Percentiles rank a stretch among this genome's conserved stretches.
phyloP scores from a whole-genome alignment of 2,888 invertebrate species.

The Drosophila putrida region DNA sequence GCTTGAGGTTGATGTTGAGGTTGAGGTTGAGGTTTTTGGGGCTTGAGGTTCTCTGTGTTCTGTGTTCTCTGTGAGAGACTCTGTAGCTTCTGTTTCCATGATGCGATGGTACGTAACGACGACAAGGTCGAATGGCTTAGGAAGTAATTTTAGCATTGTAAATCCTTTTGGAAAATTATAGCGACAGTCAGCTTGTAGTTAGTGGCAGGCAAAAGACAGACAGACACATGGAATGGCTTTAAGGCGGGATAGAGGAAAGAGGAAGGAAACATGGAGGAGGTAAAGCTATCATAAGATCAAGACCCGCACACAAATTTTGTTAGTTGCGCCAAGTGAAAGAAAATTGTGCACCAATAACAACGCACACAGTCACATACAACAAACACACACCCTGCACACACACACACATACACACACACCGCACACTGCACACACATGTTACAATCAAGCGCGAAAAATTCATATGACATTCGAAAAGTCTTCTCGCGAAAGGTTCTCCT shows the following conservation, averaged over 20 bases:
- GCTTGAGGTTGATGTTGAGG: neutral
- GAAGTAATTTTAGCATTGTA: slow-evolving; percentile 80
- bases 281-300: slow-evolving; percentile 70
- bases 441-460: slow-evolving; percentile 66
- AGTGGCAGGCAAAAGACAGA: slow-evolving; percentile 57
- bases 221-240: neutral
- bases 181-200: slow-evolving; percentile 79
- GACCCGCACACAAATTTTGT: slow-evolving; percentile 68
- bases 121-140: slow-evolving; percentile 80
- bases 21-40: slow-evolving; percentile 12
- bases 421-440: slow-evolving; percentile 25
- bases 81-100: slow-evolving; percentile 20
- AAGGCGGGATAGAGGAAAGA: neutral
- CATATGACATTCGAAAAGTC: slow-evolving; percentile 67
- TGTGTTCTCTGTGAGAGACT: neutral
- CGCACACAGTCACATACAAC: slow-evolving; percentile 20
- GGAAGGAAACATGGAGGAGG: neutral
- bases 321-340: slow-evolving; percentile 63
- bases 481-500: slow-evolving; percentile 27
- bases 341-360: slow-evolving; percentile 53
- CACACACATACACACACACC: slow-evolving; percentile 20
- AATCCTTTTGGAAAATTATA: slow-evolving; percentile 80
- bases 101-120: slow-evolving; percentile 59
- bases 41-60: neutral
- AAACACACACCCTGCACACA: slow-evolving; percentile 32